Percentiles rank a stretch among this genome's conserved stretches.
Conservation (phyloP, 1,140 invertebrate species). For the Acarapis woodi region DNA sequence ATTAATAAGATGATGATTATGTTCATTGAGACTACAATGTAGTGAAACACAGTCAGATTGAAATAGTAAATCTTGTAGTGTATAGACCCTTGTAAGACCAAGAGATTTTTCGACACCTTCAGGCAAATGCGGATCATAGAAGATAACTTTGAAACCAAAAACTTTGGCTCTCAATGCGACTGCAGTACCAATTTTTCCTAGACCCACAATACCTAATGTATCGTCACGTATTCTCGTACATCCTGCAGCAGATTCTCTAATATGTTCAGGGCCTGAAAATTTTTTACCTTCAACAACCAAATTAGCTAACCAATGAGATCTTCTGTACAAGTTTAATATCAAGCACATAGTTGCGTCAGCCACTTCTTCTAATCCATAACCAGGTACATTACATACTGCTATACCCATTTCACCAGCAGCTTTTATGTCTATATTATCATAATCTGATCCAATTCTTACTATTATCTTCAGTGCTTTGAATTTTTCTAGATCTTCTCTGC, state of each 20-base stretch:
- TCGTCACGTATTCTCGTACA: constrained; percentile 83
- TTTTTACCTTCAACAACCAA: constrained; percentile 93
- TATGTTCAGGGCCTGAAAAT: constrained; percentile 73
- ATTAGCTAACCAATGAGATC: constrained; percentile 94
- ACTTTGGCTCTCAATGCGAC: constrained; percentile 79
- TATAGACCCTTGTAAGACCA: constrained; percentile 74
- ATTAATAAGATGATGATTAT: constrained; percentile 91
- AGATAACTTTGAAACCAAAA: constrained; percentile 90
- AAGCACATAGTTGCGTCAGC: constrained; percentile 94
- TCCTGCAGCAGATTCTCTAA: constrained; percentile 68
- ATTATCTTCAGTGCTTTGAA: constrained; percentile 97
- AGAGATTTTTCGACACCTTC: constrained; percentile 88
- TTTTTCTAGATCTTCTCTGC: constrained; percentile 96
- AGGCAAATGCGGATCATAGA: constrained; percentile 85
- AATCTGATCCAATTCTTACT: constrained; percentile 86
- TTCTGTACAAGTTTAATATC: constrained; percentile 88
- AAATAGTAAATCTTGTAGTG: constrained; percentile 68
- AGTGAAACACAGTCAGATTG: constrained; percentile 89
- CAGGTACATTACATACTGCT: constrained; percentile 95
- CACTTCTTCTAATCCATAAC: constrained; percentile 98
- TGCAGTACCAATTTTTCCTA: constrained; percentile 73
- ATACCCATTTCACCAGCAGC: constrained; percentile 37
- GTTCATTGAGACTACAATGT: constrained; percentile 85
- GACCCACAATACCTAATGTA: constrained; percentile 75
- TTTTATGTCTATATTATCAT: constrained; percentile 97